Evolutionary conservation across 2,888 invertebrate species (phyloP).

Genomic region (Abrostola triplasia): DNA sequence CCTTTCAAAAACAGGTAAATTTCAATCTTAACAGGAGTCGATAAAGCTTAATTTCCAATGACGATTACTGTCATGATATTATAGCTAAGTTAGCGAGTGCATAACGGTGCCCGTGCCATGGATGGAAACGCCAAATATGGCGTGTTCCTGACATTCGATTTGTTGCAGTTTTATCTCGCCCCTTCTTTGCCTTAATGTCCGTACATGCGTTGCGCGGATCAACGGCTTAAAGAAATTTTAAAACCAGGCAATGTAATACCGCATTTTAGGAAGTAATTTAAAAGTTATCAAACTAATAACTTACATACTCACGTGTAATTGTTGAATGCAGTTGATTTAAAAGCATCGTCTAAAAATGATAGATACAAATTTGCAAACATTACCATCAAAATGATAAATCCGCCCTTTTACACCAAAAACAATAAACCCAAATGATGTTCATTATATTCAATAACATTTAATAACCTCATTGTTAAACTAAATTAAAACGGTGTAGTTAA

Average conservation of each 20-base stretch:
- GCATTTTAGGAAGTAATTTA: no score
- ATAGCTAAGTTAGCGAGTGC: constrained; percentile 54
- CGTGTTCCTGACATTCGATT: constrained; percentile 79
- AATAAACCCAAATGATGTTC: constrained; percentile 36
- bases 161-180: constrained; percentile 78
- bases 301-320: background rate
- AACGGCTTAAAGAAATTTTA: constrained; percentile 42
- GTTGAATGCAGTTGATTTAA: no score
- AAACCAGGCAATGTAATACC: no score
- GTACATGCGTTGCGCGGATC: constrained; percentile 34
- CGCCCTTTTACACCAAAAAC: constrained; percentile 36
- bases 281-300: no score
- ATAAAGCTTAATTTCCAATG: constrained; percentile 47
- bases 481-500: constrained; percentile 58
- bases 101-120: constrained; percentile 76
- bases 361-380: background rate
- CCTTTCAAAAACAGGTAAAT: constrained; percentile 13
- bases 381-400: constrained; percentile 13
- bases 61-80: constrained; percentile 36
- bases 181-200: constrained; percentile 45
- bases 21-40: constrained; percentile 35
- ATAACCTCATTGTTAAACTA: constrained; percentile 53
- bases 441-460: constrained; percentile 49
- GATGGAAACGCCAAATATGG: constrained; percentile 71
- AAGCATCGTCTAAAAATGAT: constrained; percentile 11